Conservation (phyloP, 2,797 vertebrate genomes). For the Poliocrania exsul region DNA sequence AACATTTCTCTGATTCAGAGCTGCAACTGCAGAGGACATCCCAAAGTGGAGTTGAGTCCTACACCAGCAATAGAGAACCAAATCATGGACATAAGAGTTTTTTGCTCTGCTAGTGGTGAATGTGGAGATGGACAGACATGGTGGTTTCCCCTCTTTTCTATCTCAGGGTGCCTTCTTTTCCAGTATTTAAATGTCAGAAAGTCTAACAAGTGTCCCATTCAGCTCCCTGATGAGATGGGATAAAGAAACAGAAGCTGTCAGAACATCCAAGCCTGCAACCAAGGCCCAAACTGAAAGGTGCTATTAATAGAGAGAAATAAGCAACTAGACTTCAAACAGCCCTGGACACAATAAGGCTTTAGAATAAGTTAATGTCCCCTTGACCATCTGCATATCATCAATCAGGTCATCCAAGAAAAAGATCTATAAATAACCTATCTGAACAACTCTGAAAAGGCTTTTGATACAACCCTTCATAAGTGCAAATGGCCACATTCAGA, state of each 20-base stretch:
- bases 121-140: background rate
- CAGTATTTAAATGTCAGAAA: background rate
- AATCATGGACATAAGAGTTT: accelerated
- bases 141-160: background rate
- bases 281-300: conserved; percentile 53
- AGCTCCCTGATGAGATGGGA: conserved; percentile 25
- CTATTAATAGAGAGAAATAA: conserved; percentile 66
- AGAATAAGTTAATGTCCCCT: conserved; percentile 37
- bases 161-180: background rate
- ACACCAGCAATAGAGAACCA: background rate
- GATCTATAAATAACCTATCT: conserved; percentile 61
- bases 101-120: background rate
- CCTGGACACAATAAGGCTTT: conserved; percentile 56
- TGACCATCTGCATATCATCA: conserved; percentile 68
- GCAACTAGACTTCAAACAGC: conserved; percentile 60
- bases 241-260: conserved; percentile 48
- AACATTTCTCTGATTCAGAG: conserved; percentile 14
- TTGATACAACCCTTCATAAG: conserved; percentile 13
- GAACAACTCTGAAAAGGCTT: conserved; percentile 59
- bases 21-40: background rate
- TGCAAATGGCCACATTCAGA: conserved; percentile 22
- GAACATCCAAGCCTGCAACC: conserved; percentile 28
- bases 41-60: background rate
- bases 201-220: conserved; percentile 48
- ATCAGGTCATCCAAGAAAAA: conserved; percentile 68